Evolutionary conservation across 1,140 invertebrate genomes (phyloP), one percentile per base, ranked within the genome.

Genomic region (Triops cancriformis): DNA sequence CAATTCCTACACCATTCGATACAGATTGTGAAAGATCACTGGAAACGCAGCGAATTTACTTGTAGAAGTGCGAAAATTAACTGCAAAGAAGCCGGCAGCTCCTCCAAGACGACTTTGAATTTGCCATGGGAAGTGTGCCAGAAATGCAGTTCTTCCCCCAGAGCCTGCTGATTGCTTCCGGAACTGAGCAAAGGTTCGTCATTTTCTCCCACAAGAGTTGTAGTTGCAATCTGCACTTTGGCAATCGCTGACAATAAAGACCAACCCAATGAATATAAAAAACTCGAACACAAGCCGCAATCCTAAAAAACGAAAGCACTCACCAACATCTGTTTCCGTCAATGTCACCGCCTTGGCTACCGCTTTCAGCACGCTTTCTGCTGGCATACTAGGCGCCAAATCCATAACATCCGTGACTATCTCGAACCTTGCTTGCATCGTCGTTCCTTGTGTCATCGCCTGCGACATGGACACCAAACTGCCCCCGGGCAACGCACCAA

Each of bases 41-140:
- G 27, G 28, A 51, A 73, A 27, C 73, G 4, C 7, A 80, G 80
- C 77, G 76, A 72, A 42, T 77, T 81, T 86, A 96, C 94, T 88
- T 94, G 93, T 11, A 98, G 83, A 5, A 98, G 84, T 83, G 94
- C 91, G 84, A 97, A 92, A 80, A 97, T 94, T 73, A 98, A 93
- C 83, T 98, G 96, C 73, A 99, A 85, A 78, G 96, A 92, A 79
- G 96, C 90, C 0, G 97, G 96, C 80, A 99, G 86, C 82, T 95
- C 92, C n/a, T 95, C 92, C 18, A 98, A 90, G 73, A 88, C 89
- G 85, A 98, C 97, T 82, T 93, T 91, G 83, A 97, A 97, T 83
- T 96, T 95, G 37, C 95, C 95, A 72, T 94, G 89, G 7, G 93
- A 94, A 0, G 95, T 97, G 78, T 94, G 90, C 95, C 95, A 97